Conservation (phyloP, 2,888 invertebrate genomes). For the Conomelus anceps region DNA sequence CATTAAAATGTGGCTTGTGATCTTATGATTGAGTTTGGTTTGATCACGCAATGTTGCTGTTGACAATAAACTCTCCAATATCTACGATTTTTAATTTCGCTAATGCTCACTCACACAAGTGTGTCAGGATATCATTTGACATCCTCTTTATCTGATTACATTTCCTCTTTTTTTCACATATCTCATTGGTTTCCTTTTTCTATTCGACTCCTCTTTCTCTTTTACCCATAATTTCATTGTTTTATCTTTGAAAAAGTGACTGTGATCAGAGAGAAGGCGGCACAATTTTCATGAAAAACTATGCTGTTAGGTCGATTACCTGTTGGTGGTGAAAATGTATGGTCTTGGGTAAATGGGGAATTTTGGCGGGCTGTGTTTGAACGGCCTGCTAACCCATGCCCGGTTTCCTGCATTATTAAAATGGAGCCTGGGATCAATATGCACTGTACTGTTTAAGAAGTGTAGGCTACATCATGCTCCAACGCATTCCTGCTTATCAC, state of each 20-base stretch:
- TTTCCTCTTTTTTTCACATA: not conserved
- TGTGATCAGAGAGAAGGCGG: not conserved
- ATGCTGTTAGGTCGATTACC: not conserved
- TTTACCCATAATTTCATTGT: no score
- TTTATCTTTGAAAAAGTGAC: not conserved
- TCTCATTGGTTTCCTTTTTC: no score
- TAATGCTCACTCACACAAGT: not conserved
- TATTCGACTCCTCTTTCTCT: no score
- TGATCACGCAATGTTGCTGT: not conserved
- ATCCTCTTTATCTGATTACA: not conserved
- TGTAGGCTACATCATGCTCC: not conserved
- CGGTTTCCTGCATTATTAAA: not conserved
- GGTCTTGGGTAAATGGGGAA: not conserved
- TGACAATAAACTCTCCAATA: not conserved
- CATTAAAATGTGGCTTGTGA: not conserved
- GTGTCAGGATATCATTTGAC: not conserved
- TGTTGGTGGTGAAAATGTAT: not conserved
- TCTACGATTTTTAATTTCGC: not conserved
- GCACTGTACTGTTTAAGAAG: not conserved
- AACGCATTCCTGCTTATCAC: not conserved
- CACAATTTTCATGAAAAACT: not conserved
- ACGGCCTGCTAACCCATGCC: not conserved
- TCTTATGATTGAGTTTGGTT: not conserved
- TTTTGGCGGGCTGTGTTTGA: not conserved
- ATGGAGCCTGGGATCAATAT: not conserved